These are phyloP conservation scores for Labeo catla DNA, from an alignment of 2,113 vertebrate genomes.

Conservation along the genomic window DNA sequence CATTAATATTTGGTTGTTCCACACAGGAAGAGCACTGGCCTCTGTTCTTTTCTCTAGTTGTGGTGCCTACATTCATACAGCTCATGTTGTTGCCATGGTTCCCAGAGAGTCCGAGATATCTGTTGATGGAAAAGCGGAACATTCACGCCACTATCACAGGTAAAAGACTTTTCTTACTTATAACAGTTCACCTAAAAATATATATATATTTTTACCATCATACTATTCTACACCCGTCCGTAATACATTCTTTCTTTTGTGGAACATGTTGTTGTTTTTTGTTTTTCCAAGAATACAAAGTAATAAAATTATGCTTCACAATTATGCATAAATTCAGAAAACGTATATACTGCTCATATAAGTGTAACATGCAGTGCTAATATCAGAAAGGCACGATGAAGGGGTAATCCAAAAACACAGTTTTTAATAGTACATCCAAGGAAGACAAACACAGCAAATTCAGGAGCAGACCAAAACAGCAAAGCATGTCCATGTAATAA, in stretches of 20 bases:
- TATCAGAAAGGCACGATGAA: too few species aligned
- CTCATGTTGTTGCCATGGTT: constrained; percentile 87
- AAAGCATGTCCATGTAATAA: too few species aligned
- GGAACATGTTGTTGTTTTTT: too few species aligned
- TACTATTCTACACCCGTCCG: neutral
- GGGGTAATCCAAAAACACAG: too few species aligned
- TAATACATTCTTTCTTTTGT: neutral
- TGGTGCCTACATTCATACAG: constrained; percentile 81
- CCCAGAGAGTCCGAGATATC: constrained; percentile 89
- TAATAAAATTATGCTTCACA: too few species aligned
- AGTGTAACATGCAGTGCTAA: too few species aligned
- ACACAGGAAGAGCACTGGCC: constrained; percentile 87
- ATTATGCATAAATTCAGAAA: neutral
- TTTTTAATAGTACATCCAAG: too few species aligned
- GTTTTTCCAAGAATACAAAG: too few species aligned
- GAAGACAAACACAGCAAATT: too few species aligned
- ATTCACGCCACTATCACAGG: constrained; percentile 78
- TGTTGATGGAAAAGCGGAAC: constrained; percentile 85
- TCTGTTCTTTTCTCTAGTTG: constrained; percentile 80
- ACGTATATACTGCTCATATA: neutral
- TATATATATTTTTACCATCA: neutral
- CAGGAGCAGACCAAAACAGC: too few species aligned
- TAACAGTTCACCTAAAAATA: neutral
- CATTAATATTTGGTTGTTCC: neutral
- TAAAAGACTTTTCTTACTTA: constrained; percentile 51